phyloP scores from a whole-genome alignment of 2,888 invertebrate genomes.

The Germaria angustata region DNA sequence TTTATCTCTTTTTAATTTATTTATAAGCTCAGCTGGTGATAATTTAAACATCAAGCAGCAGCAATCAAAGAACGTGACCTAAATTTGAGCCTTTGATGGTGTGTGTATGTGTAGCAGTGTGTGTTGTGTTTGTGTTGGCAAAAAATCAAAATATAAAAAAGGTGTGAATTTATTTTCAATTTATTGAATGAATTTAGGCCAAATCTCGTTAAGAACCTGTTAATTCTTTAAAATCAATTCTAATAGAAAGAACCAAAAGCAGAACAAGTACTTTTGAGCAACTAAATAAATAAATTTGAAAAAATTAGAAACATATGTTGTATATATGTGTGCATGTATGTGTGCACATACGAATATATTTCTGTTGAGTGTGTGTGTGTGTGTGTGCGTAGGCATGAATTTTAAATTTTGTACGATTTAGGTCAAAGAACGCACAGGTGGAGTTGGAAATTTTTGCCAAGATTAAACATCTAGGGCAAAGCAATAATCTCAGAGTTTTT shows the following conservation, averaged over 20 bases:
- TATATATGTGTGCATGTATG: not conserved
- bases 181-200: constrained; percentile 58
- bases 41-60: constrained; percentile 71
- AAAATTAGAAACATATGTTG: not conserved
- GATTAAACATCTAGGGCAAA: too few species aligned
- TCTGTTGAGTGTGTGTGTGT: not conserved
- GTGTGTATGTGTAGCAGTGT: constrained; percentile 40
- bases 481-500: too few species aligned
- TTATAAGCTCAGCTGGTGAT: constrained; percentile 69
- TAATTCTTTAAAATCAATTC: constrained; percentile 36
- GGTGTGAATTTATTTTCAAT: constrained; percentile 66
- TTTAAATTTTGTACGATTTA: not conserved
- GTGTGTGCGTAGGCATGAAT: too few species aligned
- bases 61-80: constrained; percentile 62
- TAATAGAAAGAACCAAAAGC: not conserved
- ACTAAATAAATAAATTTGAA: not conserved
- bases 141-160: constrained; percentile 38
- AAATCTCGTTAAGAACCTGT: constrained; percentile 61
- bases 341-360: not conserved
- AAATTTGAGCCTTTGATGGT: constrained; percentile 55
- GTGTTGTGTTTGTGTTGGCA: constrained; percentile 29
- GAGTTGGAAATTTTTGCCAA: too few species aligned
- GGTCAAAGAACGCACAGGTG: not conserved
- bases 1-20: not conserved
- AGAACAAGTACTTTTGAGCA: not conserved